These are phyloP conservation scores for Etheostoma nigrum DNA, from an alignment of 2,797 vertebrate genomes.

Conservation along the genomic window DNA sequence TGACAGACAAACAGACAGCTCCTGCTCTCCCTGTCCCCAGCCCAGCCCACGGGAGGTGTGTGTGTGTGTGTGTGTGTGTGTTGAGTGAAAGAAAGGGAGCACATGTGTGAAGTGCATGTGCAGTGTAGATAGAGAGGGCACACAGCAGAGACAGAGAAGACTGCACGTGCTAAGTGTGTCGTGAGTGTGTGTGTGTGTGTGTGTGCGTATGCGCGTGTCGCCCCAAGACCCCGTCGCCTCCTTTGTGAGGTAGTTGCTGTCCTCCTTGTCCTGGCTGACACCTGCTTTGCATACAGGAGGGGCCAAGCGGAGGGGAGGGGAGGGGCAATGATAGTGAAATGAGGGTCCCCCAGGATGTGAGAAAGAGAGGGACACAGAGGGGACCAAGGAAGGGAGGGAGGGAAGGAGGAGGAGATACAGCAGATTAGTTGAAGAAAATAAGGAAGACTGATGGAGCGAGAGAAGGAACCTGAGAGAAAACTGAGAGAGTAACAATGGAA, in stretches of 20 bases:
- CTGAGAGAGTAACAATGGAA: constrained; percentile 44
- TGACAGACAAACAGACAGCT: constrained; percentile 85
- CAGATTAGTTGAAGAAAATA: constrained; percentile 65
- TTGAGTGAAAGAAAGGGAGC: constrained; percentile 50
- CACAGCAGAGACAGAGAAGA: constrained; percentile 54
- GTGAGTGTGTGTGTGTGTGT: constrained; percentile 21
- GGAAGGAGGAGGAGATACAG: constrained; percentile 52
- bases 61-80: constrained; percentile 20
- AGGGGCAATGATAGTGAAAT: constrained; percentile 70
- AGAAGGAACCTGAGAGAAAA: constrained; percentile 30
- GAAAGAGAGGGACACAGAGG: constrained; percentile 53
- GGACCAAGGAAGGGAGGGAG: constrained; percentile 26
- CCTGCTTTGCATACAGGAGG: constrained; percentile 86
- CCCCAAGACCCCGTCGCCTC: constrained; percentile 78
- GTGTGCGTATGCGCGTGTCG: constrained; percentile 4
- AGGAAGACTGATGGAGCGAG: constrained; percentile 50
- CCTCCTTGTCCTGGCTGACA: constrained; percentile 84
- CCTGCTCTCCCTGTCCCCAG: constrained; percentile 74
- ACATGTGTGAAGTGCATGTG: constrained; percentile 73
- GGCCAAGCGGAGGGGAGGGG: constrained; percentile 61
- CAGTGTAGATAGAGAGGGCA: constrained; percentile 53
- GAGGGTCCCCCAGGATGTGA: constrained; percentile 75
- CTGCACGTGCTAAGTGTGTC: constrained; percentile 31
- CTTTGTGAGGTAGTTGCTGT: constrained; percentile 81
- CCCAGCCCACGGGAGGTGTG: constrained; percentile 58